Conservation (phyloP, 2,113 vertebrate species). For the Symphodus melops region DNA sequence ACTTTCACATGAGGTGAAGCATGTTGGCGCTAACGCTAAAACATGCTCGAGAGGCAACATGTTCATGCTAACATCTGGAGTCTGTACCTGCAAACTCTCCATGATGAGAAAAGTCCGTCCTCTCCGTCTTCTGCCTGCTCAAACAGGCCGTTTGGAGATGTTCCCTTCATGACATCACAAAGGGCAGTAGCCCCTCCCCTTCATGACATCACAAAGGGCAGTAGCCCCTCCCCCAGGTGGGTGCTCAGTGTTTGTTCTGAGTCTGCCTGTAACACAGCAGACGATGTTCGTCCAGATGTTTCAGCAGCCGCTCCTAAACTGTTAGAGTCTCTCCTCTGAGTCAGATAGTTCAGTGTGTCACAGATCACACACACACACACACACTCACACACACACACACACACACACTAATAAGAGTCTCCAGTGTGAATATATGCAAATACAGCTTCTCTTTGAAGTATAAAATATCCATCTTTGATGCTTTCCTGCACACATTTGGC, state of each 20-base stretch:
- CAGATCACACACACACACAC: background rate
- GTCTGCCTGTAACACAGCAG: background rate
- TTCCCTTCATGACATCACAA: too few relatives aligned
- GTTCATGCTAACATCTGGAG: background rate
- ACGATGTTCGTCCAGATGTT: background rate
- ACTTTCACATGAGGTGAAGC: background rate
- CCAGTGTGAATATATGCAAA: constrained; percentile 6
- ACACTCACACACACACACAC: too few relatives aligned
- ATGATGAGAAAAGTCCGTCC: too few relatives aligned
- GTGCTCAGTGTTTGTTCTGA: too few relatives aligned
- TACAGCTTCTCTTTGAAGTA: constrained; percentile 16
- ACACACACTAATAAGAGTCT: constrained; percentile 1
- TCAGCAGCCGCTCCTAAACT: background rate
- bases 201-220: too few relatives aligned
- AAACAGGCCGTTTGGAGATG: too few relatives aligned
- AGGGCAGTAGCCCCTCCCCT: too few relatives aligned
- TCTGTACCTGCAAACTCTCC: too few relatives aligned
- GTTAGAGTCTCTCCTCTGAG: background rate
- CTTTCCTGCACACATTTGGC: constrained; percentile 6
- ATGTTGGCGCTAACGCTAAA: background rate
- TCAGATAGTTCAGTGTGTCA: background rate
- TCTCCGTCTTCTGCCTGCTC: too few relatives aligned
- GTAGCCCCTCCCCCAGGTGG: too few relatives aligned
- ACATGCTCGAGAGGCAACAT: background rate
- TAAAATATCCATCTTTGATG: constrained; percentile 23